Base-by-base conservation (phyloP, 2,113 vertebrate species). In the Trematomus loennbergii region DNA sequence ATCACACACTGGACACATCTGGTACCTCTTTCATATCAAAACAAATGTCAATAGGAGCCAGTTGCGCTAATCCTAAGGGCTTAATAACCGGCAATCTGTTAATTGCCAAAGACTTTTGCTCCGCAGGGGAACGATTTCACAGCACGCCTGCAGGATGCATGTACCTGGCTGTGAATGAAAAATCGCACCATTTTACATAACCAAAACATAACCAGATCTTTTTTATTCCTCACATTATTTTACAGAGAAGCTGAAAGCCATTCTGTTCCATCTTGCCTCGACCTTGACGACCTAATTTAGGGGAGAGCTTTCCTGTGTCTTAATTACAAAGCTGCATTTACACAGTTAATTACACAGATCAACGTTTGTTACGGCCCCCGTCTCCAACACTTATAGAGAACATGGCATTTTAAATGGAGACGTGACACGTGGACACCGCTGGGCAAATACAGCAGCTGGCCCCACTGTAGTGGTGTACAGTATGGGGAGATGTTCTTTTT, bases 301-400 rank as follows among this genome's bases (percentile, higher is more conserved):
- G 81, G 81, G 83, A 89, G 81, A 93, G 91, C 86, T 89, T 92
- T 91, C 75, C 88, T 79, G 66, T 79, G 83, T 94, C 88, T 93
- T 95, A 95, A 95, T 95, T 94, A 94, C 83, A 93, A 92, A 86
- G 72, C 86, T 84, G 76, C 78, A 49, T 94, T 94, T 90, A 92
- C 90, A 87, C 91, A 92, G 89, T 91, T 94, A 94, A 95, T 95
- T 95, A 94, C 89, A 84, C 85, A 46, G 84, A 81, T 87, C 89
- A 55, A 72, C 69, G 63, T 89, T 90, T 63, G 78, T 93, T 92
- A 89, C 43, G 61, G 86, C 88, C 87, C 1, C 88, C 72, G 93
- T 94, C 93, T 92, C 61, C 75, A 52, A 64, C 81, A 60, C 82
- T 94, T 92, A 92, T 59, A 13, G 62, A 72, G 86, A 91, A 93